Percentiles rank a stretch among this genome's conserved stretches.
Conservation (phyloP, 2,797 vertebrate genomes). For the Melanotaenia pygmaea region DNA sequence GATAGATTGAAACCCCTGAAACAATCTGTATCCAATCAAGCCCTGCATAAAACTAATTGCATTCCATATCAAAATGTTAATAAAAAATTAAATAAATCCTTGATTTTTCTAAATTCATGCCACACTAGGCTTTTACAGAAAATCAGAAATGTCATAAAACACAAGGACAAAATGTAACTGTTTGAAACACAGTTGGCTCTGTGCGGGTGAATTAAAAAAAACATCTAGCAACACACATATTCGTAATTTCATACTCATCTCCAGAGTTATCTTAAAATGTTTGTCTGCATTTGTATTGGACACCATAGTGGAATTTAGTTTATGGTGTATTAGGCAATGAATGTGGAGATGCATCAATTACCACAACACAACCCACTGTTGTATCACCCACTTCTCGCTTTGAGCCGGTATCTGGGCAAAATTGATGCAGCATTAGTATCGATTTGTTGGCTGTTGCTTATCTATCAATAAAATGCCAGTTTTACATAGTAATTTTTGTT, state of each 20-base stretch:
- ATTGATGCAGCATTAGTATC: too few species aligned
- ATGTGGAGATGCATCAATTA: too few species aligned
- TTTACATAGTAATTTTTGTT: slow-evolving; percentile 38
- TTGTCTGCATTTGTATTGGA: background rate
- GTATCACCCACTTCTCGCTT: too few species aligned
- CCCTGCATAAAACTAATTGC: background rate
- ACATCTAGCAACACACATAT: background rate
- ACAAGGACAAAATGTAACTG: background rate
- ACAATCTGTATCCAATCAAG: background rate
- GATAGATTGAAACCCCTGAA: background rate
- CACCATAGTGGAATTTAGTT: background rate
- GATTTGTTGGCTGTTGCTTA: too few species aligned
- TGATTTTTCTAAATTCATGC: background rate
- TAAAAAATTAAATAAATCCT: background rate
- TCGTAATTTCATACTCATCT: background rate
- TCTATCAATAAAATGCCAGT: slow-evolving; percentile 10
- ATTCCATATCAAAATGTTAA: background rate
- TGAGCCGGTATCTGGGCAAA: too few species aligned
- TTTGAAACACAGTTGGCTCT: background rate
- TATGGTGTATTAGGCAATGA: background rate
- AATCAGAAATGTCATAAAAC: background rate
- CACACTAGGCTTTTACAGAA: background rate
- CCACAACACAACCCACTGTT: too few species aligned
- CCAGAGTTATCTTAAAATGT: background rate
- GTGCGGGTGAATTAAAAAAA: background rate